These are phyloP conservation scores for Neostethus bicornis DNA, from an alignment of 2,797 vertebrate genomes.

Conservation along the genomic window DNA sequence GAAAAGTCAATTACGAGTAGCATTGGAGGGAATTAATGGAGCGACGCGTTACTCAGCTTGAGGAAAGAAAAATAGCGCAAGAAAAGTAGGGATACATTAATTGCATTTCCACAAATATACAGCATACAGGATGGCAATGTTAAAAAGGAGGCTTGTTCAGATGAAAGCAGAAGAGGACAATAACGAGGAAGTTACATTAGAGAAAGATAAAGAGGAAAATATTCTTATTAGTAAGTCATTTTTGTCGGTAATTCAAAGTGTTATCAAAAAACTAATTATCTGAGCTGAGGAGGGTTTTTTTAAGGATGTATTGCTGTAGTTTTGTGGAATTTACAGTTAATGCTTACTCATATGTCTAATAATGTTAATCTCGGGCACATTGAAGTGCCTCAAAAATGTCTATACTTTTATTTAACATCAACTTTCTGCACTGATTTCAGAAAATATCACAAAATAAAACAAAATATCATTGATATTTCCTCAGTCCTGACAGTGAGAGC, in stretches of 20 bases:
- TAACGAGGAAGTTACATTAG: constrained; percentile 36
- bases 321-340: constrained; percentile 6
- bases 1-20: constrained; percentile 84
- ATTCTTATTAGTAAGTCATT: not conserved
- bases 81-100: constrained; percentile 75
- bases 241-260: not conserved
- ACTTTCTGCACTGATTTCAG: constrained; percentile 10
- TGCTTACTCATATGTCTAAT: not conserved
- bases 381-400: not conserved
- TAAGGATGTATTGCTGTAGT: not conserved
- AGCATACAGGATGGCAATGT: constrained; percentile 50
- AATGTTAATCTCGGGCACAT: constrained; percentile 14
- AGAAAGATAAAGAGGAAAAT: constrained; percentile 4
- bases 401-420: constrained; percentile 10
- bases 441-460: constrained; percentile 6
- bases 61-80: constrained; percentile 69
- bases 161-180: constrained; percentile 61
- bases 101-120: constrained; percentile 78
- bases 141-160: constrained; percentile 77
- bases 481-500: constrained; percentile 35
- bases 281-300: not conserved
- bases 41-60: constrained; percentile 81
- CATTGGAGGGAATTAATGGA: constrained; percentile 84
- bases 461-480: constrained; percentile 15
- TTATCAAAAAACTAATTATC: constrained; percentile 1